phyloP scores from a whole-genome alignment of 2,888 invertebrate species.

The Pilophorus perplexus region DNA sequence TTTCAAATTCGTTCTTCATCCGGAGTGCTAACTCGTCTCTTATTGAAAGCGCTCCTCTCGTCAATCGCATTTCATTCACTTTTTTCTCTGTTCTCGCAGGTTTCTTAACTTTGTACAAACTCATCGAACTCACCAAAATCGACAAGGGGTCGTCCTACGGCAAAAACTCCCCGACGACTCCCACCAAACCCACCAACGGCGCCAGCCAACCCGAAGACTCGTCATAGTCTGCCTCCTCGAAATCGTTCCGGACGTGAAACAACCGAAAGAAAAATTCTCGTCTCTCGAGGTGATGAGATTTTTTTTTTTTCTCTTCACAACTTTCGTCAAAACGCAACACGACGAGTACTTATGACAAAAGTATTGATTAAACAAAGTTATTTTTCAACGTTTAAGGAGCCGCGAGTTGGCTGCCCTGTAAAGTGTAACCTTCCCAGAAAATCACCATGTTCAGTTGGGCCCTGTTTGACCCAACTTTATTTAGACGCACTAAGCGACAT shows the following conservation, averaged over 20 bases:
- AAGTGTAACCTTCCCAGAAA: conserved; percentile 1
- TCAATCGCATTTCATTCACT: no score
- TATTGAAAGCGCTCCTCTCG: no score
- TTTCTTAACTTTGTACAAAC: conserved; percentile 71
- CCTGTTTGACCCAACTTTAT: conserved; percentile 20
- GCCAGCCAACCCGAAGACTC: conserved; percentile 1
- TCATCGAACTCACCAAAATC: conserved; percentile 80
- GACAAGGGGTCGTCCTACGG: conserved; percentile 82
- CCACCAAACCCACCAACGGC: conserved; percentile 41
- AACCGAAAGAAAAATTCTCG: no score
- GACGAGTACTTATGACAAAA: conserved; percentile 22
- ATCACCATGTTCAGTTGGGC: neutral
- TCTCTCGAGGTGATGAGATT: neutral
- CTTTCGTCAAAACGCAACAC: neutral
- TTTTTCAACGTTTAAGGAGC: conserved; percentile 1
- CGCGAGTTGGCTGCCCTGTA: neutral
- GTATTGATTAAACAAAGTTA: conserved; percentile 5
- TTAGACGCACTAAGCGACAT: no score
- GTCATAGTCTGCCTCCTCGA: neutral
- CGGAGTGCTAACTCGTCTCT: no score
- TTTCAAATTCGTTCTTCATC: no score
- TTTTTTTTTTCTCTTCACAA: neutral
- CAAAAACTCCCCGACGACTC: conserved; percentile 48
- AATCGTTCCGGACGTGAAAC: no score
- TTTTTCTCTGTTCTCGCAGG: conserved; percentile 60